Evolutionary conservation across 2,113 vertebrate species (phyloP).

Genomic region (Saguinus imperator): DNA sequence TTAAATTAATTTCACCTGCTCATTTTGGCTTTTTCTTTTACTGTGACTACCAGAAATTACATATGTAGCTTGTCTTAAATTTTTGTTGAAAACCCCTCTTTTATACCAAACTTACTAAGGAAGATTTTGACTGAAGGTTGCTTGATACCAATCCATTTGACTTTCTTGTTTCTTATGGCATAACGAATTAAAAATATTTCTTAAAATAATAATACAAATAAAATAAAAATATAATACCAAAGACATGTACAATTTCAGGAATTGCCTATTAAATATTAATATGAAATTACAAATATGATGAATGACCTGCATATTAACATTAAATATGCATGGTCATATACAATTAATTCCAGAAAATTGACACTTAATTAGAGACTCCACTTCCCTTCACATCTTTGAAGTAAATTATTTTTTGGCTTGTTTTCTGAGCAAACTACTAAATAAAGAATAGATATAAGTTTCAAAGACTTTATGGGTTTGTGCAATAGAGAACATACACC

Average conservation of each 20-base stretch:
- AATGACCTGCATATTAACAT: neutral
- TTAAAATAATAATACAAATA: too few species aligned
- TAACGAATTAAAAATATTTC: neutral
- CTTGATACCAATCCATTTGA: neutral
- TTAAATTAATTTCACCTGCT: conserved; percentile 1
- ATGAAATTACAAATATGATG: neutral
- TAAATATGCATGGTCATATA: neutral
- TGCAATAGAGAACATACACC: neutral
- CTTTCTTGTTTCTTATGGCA: neutral
- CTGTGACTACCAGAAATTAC: neutral
- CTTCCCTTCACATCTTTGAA: neutral
- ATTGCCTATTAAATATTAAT: neutral
- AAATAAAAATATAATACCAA: neutral
- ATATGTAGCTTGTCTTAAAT: neutral
- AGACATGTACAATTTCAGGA: neutral
- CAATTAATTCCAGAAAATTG: neutral
- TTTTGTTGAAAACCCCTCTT: neutral
- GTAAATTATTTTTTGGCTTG: neutral
- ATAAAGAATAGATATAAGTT: neutral
- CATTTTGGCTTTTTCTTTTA: neutral
- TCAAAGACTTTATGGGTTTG: neutral
- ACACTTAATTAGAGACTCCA: neutral
- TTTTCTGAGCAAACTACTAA: neutral
- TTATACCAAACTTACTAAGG: neutral
- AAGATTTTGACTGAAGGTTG: neutral